A percentile compares a stretch with the other conserved stretches of the same genome.
These are phyloP conservation scores for Carcina quercana DNA, from an alignment of 2,888 invertebrate genomes.

Conservation along the genomic window DNA sequence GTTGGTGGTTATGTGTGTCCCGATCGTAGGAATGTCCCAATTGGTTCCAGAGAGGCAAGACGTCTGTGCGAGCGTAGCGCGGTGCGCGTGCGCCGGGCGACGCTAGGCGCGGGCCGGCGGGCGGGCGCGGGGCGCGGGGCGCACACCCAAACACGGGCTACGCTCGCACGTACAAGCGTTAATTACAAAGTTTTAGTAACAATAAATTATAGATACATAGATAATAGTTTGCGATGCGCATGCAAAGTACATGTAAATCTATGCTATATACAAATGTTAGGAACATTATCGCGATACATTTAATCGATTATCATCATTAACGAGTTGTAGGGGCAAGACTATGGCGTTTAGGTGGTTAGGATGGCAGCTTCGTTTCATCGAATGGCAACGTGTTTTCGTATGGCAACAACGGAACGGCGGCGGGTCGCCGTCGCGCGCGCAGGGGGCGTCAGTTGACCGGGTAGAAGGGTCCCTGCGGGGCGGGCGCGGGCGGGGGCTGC, in stretches of 20 bases:
- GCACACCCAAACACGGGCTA: slow-evolving; percentile 22
- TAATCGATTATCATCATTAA: slow-evolving; percentile 56
- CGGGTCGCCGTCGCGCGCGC: slow-evolving; percentile 21
- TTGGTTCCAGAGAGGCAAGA: slow-evolving; percentile 64
- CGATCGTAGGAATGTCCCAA: slow-evolving; percentile 71
- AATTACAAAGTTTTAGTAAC: slow-evolving; percentile 37
- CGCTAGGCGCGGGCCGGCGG: slow-evolving; percentile 22
- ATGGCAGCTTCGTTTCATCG: slow-evolving; percentile 61
- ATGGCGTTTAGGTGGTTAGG: slow-evolving; percentile 69
- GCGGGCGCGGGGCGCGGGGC: slow-evolving; percentile 15
- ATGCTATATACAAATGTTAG: slow-evolving; percentile 73
- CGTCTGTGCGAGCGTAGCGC: slow-evolving; percentile 22
- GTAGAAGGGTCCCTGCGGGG: slow-evolving; percentile 55
- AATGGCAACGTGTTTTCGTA: slow-evolving; percentile 43
- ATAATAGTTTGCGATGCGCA: slow-evolving; percentile 62
- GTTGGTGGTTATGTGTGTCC: slow-evolving; percentile 74
- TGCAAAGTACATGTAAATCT: slow-evolving; percentile 62
- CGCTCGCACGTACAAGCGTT: slow-evolving; percentile 47
- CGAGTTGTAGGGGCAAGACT: slow-evolving; percentile 67
- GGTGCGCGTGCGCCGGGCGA: slow-evolving; percentile 9
- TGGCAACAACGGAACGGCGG: slow-evolving; percentile 17
- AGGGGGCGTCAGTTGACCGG: slow-evolving; percentile 63
- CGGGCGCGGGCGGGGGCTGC: slow-evolving; percentile 71
- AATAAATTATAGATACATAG: slow-evolving; percentile 55
- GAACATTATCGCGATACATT: slow-evolving; percentile 65